Conservation (phyloP, 2,888 invertebrate species). For the Alitta virens region DNA sequence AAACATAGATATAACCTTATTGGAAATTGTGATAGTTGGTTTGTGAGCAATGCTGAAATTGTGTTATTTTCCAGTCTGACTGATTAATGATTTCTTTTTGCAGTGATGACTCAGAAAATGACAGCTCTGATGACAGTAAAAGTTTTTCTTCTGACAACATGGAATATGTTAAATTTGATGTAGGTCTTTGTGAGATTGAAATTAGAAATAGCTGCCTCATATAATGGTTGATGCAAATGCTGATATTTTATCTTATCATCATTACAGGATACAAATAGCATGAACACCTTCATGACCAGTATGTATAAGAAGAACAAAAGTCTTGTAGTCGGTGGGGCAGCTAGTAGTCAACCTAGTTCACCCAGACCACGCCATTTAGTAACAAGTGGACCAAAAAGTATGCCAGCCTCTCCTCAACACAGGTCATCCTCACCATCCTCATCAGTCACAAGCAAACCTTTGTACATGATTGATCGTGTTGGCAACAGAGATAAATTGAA, state of each 20-base stretch:
- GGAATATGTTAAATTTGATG: slow-evolving; percentile 1
- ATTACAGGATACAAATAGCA: slow-evolving; percentile 39
- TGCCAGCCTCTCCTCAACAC: neutral
- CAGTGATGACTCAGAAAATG: neutral
- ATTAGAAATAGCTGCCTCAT: neutral
- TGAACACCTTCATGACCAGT: slow-evolving; percentile 46
- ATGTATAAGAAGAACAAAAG: slow-evolving; percentile 34
- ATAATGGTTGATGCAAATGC: neutral
- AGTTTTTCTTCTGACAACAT: slow-evolving; percentile 1
- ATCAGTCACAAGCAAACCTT: neutral
- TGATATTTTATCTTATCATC: neutral
- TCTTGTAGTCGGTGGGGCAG: neutral
- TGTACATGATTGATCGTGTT: neutral
- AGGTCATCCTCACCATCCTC: neutral
- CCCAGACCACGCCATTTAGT: neutral
- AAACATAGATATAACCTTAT: too few species aligned
- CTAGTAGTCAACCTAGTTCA: neutral
- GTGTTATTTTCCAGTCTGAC: too few species aligned
- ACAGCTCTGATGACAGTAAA: neutral
- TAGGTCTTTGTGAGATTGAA: neutral
- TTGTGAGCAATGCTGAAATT: too few species aligned
- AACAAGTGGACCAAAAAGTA: neutral
- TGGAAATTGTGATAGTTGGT: too few species aligned
- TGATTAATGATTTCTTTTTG: too few species aligned
- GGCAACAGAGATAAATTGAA: neutral